These are phyloP conservation scores for Drosophila neotestacea DNA, from an alignment of 2,888 invertebrate species.

Conservation along the genomic window DNA sequence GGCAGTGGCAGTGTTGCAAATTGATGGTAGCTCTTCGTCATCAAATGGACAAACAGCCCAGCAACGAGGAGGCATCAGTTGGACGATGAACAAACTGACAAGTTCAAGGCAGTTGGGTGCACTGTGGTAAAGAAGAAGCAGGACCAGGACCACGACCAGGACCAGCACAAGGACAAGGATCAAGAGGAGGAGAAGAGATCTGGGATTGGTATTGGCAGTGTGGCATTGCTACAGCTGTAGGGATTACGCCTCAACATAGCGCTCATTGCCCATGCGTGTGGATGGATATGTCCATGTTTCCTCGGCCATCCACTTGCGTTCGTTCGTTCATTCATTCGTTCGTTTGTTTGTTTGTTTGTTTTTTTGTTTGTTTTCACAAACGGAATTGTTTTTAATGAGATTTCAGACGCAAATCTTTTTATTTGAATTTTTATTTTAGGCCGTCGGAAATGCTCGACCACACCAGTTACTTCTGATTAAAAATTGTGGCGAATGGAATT, in stretches of 20 bases:
- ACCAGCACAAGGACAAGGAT: constrained; percentile 1
- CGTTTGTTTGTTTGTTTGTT: constrained; percentile 30
- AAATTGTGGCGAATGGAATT: constrained; percentile 69
- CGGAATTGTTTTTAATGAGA: constrained; percentile 74
- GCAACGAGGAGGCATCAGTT: constrained; percentile 47
- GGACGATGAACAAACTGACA: constrained; percentile 64
- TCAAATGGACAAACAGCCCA: constrained; percentile 69
- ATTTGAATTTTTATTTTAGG: constrained; percentile 74
- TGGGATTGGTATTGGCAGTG: constrained; percentile 35
- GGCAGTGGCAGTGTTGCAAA: constrained; percentile 62
- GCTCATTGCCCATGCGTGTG: constrained; percentile 48
- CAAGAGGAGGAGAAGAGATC: constrained; percentile 3
- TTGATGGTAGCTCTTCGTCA: constrained; percentile 76
- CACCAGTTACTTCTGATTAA: constrained; percentile 75
- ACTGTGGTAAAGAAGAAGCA: constrained; percentile 24
- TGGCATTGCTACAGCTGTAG: constrained; percentile 48
- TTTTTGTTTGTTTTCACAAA: constrained; percentile 61
- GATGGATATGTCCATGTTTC: constrained; percentile 51
- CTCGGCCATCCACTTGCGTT: constrained; percentile 40
- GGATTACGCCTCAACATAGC: constrained; percentile 62
- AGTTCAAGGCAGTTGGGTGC: constrained; percentile 71
- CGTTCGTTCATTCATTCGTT: constrained; percentile 17
- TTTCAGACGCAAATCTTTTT: constrained; percentile 72
- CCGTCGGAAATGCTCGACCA: constrained; percentile 72
- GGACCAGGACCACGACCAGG: background rate